Conservation (phyloP, 2,113 vertebrate genomes). For the Meles meles region DNA sequence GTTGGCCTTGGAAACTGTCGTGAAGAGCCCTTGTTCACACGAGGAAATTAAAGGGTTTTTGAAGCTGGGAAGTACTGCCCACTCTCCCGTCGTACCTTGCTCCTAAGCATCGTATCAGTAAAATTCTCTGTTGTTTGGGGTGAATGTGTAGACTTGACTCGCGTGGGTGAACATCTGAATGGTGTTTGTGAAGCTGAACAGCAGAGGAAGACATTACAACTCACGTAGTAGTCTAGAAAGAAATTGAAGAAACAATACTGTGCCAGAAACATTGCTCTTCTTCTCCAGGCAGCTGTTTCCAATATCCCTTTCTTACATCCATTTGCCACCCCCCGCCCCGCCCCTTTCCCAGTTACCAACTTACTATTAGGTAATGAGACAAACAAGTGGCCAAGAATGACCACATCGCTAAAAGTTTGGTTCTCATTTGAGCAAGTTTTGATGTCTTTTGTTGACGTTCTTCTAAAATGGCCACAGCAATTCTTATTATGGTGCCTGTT, state of each 20-base stretch:
- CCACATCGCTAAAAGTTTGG: not conserved
- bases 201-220: not conserved
- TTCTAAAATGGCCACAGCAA: not conserved
- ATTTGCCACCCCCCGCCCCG: not conserved
- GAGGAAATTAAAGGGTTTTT: not conserved
- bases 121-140: not conserved
- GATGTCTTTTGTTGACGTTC: not conserved
- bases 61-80: not conserved
- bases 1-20: not conserved
- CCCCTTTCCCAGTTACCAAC: not conserved
- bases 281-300: slow-evolving; percentile 7
- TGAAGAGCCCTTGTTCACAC: not conserved
- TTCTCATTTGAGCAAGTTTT: not conserved
- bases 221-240: not conserved
- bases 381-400: not conserved
- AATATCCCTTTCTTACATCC: not conserved
- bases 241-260: not conserved
- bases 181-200: not conserved
- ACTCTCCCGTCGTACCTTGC: not conserved
- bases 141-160: not conserved
- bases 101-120: not conserved
- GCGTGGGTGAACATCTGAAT: not conserved
- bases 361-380: not conserved
- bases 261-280: not conserved
- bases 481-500: not conserved